Evolutionary conservation across 2,797 vertebrate species (phyloP), one percentile per base, ranked within the genome.

Genomic region (Leptatherina wallacei): DNA sequence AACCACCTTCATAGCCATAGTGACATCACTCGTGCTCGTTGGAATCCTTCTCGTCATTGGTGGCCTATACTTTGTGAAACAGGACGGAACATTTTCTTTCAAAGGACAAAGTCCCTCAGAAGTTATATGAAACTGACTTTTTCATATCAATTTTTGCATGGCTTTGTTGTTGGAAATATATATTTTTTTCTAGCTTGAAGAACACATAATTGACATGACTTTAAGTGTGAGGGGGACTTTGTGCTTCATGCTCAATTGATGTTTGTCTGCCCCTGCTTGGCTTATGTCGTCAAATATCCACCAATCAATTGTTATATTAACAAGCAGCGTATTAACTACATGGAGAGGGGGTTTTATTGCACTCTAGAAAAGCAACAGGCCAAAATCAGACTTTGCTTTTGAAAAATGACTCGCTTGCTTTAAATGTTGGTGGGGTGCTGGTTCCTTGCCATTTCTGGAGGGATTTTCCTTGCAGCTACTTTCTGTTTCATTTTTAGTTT

Each of bases 61-160:
- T 3, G 75, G 73, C 1, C 0, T 47, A 6, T 11, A 57, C 47
- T 61, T 71, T 40, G 22, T 86, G 64, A 81, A 24, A 11, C 35
- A n/a, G 1, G 8, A 73, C 0, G 89, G 89, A 0, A 75, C 36
- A 1, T 84, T 87, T 82, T 73, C 83, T 18, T 54, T 13, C 66
- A 62, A 20, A 59, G 83, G 66, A 66, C 3, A 75, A 78, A 35
- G 62, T 20, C 30, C 71, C 42, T 76, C 81, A 14, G 58, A 32
- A 66, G 60, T 72, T 38, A 18, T 85, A 82, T 91, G 80, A 89
- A 55, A 6, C 20, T 24, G 20, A 57, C 4, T 61, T 54, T 66
- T 51, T 0, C 0, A 18, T 56, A 56, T 60, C 0, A 52, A 35
- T 42, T n/a, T 67, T 64, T 57, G 70, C 69, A 77, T 78, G 78